Evolutionary conservation across 2,113 vertebrate genomes (phyloP).

Genomic region (Eclectus roratus): DNA sequence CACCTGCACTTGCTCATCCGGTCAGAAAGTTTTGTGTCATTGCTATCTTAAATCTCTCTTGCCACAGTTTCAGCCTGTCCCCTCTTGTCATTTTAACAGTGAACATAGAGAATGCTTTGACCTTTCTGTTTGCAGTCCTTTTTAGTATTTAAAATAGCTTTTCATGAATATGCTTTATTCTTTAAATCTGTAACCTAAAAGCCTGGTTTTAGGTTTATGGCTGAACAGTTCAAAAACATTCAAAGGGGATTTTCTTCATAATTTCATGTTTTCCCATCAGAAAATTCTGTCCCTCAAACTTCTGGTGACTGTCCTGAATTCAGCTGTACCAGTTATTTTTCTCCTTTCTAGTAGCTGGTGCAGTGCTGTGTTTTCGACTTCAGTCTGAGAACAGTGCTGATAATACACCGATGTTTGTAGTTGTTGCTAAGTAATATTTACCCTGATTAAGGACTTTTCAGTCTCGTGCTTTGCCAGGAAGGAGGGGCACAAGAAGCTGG

Average conservation of each 20-base stretch:
- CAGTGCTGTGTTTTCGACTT: background rate
- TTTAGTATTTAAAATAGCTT: background rate
- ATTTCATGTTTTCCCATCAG: background rate
- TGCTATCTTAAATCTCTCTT: background rate
- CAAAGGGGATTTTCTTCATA: background rate
- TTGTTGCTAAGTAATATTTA: background rate
- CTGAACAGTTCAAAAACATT: background rate
- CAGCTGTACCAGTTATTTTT: background rate
- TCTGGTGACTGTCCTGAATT: background rate
- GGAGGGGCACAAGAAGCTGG: background rate
- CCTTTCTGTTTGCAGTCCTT: background rate
- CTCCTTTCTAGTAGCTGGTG: background rate
- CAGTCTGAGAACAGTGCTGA: background rate
- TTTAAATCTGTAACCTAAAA: background rate
- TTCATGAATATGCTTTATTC: background rate
- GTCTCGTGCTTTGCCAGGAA: background rate
- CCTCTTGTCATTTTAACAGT: background rate
- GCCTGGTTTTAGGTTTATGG: background rate
- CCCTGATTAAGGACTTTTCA: background rate
- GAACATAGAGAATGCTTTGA: background rate
- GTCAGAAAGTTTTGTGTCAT: background rate
- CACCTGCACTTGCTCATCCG: fast-evolving
- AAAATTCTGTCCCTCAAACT: background rate
- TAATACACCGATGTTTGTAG: background rate
- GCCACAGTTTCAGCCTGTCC: background rate